phyloP scores from a whole-genome alignment of 2,797 vertebrate species.

The Allobates femoralis region DNA sequence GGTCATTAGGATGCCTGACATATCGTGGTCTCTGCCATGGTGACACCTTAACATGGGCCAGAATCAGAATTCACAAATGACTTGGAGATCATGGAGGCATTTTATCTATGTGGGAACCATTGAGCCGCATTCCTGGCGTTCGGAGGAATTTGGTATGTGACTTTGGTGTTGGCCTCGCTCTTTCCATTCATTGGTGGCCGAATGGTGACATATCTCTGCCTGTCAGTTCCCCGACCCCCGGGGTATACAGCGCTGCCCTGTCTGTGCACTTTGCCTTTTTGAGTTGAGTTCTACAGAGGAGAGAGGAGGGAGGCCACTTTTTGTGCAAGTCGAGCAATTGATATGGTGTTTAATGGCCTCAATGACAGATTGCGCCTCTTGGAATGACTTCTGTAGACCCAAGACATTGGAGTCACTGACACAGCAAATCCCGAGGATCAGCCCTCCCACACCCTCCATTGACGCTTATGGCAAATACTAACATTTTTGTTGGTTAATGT shows the following conservation, averaged over 20 bases:
- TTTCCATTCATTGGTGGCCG: background rate
- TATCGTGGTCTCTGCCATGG: background rate
- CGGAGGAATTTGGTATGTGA: background rate
- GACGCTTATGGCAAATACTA: slow-evolving; percentile 18
- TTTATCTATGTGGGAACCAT: slow-evolving; percentile 31
- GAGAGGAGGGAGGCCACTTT: slow-evolving; percentile 31
- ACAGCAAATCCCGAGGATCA: slow-evolving; percentile 28
- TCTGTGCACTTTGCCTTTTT: slow-evolving; percentile 44
- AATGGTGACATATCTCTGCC: background rate
- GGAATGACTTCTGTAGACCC: slow-evolving; percentile 32
- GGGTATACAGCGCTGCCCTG: slow-evolving; percentile 4
- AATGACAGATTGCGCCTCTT: slow-evolving; percentile 32
- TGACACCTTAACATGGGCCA: slow-evolving; percentile 9
- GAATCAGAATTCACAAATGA: slow-evolving; percentile 2
- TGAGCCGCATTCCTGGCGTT: background rate
- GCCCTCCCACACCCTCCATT: slow-evolving; percentile 17
- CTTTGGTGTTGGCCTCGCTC: background rate
- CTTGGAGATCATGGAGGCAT: slow-evolving; percentile 14
- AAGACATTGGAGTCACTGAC: slow-evolving; percentile 32
- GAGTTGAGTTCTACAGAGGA: slow-evolving; percentile 2
- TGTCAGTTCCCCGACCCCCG: background rate
- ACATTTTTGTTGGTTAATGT: slow-evolving; percentile 26
- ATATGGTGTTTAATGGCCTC: slow-evolving; percentile 43
- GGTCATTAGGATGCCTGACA: slow-evolving; percentile 39
- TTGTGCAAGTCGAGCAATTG: slow-evolving; percentile 40